Evolutionary conservation across 2,888 invertebrate species (phyloP).

Genomic region (Homarus gammarus): DNA sequence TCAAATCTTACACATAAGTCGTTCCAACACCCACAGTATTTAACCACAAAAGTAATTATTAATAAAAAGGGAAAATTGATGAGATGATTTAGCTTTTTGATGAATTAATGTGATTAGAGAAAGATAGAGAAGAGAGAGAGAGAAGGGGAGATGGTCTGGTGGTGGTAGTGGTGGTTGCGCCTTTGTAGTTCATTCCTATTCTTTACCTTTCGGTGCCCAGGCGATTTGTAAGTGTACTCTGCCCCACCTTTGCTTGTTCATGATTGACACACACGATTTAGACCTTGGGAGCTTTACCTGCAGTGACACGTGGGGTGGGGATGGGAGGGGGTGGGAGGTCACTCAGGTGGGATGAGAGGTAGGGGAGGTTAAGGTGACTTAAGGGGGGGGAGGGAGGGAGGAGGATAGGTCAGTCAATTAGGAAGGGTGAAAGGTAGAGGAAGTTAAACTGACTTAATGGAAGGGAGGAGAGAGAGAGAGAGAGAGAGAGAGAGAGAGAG

Average conservation of each 20-base stretch:
- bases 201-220: conserved; percentile 62
- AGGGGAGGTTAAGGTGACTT: too few species aligned
- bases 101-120: too few species aligned
- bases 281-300: conserved; percentile 61
- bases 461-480: conserved; percentile 20
- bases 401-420: neutral
- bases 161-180: conserved; percentile 24
- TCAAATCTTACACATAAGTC: too few species aligned
- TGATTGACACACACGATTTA: conserved; percentile 68
- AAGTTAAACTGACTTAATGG: neutral
- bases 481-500: neutral
- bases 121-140: too few species aligned
- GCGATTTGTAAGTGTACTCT: conserved; percentile 69
- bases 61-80: too few species aligned
- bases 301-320: conserved; percentile 57
- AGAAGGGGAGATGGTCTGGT: too few species aligned
- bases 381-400: neutral
- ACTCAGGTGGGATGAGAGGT: neutral
- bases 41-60: too few species aligned
- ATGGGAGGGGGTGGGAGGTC: neutral
- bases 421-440: neutral
- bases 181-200: conserved; percentile 15
- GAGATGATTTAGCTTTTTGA: too few species aligned
- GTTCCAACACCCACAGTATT: too few species aligned
- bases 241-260: conserved; percentile 70